Conservation (phyloP, 2,888 invertebrate genomes). For the Tiphia femorata region DNA sequence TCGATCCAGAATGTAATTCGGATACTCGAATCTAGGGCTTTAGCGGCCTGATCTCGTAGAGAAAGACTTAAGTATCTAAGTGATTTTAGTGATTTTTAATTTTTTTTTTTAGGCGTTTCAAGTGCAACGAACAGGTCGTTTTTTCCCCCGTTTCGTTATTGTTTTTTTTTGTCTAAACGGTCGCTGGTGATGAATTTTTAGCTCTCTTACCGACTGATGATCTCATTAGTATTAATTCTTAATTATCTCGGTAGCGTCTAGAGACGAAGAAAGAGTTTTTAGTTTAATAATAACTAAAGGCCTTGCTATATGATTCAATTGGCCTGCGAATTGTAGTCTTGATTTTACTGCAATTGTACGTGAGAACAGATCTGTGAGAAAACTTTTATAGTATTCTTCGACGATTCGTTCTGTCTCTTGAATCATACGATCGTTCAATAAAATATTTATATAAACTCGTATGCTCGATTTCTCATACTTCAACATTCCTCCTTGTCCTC, state of each 20-base stretch:
- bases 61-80: conserved; percentile 36
- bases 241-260: no score
- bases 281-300: no score
- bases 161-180: no score
- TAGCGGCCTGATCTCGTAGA: conserved; percentile 36
- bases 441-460: conserved; percentile 6
- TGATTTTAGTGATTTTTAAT: conserved; percentile 9
- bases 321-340: no score
- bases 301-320: no score
- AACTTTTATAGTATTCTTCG: no score
- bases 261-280: no score
- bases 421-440: background rate
- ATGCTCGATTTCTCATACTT: background rate
- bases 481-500: background rate
- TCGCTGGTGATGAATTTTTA: conserved; percentile 37
- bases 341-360: no score
- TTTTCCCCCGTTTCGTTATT: no score
- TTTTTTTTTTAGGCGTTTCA: conserved; percentile 10
- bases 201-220: conserved; percentile 53
- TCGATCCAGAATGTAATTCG: conserved; percentile 18
- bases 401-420: no score
- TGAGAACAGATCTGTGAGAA: no score
- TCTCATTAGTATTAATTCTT: conserved; percentile 62
- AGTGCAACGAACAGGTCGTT: conserved; percentile 4
- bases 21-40: conserved; percentile 12